Percentiles rank a stretch among this genome's conserved stretches.
phyloP scores from a whole-genome alignment of 1,140 invertebrate genomes.

The Drosophila azteca region DNA sequence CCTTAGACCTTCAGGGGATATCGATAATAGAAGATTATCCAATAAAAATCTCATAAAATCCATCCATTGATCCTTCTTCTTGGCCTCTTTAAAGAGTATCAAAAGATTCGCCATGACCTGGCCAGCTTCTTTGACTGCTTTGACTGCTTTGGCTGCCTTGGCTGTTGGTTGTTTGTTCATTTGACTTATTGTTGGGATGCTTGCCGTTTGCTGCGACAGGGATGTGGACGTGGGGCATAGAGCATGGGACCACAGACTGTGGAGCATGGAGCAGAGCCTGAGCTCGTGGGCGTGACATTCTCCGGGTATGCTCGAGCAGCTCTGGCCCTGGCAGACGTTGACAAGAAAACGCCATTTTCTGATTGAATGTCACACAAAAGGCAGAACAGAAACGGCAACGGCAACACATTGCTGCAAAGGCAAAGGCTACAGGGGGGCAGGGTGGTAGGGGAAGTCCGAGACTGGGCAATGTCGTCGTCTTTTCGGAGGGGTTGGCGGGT shows the following conservation, averaged over 20 bases:
- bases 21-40: too few species aligned
- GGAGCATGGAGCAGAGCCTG: slow-evolving; percentile 2
- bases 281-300: slow-evolving; percentile 63
- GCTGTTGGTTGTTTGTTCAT: slow-evolving; percentile 67
- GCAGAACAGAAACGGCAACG: not conserved
- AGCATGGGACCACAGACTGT: too few species aligned
- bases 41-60: too few species aligned
- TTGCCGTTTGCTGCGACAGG: slow-evolving; percentile 64
- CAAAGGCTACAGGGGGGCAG: not conserved
- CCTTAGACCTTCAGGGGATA: too few species aligned
- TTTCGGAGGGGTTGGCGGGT: slow-evolving; percentile 15
- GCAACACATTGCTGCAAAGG: slow-evolving; percentile 5
- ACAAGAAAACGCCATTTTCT: slow-evolving; percentile 83
- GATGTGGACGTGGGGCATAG: slow-evolving; percentile 29
- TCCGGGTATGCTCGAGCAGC: slow-evolving; percentile 26
- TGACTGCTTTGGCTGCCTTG: not conserved
- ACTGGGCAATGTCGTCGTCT: slow-evolving; percentile 28
- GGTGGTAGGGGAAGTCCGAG: slow-evolving; percentile 22
- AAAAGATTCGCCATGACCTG: slow-evolving; percentile 15
- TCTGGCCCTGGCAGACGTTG: slow-evolving; percentile 70
- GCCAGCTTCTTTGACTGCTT: slow-evolving; percentile 3
- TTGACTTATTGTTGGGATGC: slow-evolving; percentile 75
- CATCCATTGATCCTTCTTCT: too few species aligned
- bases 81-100: slow-evolving; percentile 32
- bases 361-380: slow-evolving; percentile 81